Percentiles rank a stretch among this genome's conserved stretches.
phyloP scores from a whole-genome alignment of 2,113 vertebrate genomes.

The Heteronetta atricapilla region DNA sequence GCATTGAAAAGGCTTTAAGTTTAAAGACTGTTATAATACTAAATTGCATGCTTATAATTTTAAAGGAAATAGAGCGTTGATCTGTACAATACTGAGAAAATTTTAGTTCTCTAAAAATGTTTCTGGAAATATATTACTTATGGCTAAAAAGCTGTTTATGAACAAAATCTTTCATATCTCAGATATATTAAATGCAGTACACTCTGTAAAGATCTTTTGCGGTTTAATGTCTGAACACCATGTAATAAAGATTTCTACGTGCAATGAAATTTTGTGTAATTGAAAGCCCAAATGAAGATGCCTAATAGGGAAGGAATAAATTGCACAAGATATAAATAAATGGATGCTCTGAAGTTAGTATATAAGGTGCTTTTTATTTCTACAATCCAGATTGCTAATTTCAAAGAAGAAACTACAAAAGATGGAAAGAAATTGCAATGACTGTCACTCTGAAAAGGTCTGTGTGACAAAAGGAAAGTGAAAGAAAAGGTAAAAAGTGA shows the following conservation, averaged over 20 bases:
- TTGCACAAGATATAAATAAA: conserved; percentile 4
- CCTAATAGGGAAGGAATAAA: background rate
- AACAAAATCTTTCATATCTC: conserved; percentile 2
- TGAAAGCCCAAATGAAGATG: conserved; percentile 2
- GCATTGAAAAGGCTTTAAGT: background rate
- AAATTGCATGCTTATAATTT: background rate
- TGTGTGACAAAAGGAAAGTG: background rate
- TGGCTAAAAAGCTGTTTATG: background rate
- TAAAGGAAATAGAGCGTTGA: background rate
- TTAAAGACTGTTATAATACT: background rate
- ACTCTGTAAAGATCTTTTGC: background rate
- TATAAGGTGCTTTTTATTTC: background rate
- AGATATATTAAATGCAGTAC: background rate
- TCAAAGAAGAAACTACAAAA: background rate
- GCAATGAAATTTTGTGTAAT: conserved; percentile 9
- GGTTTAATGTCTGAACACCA: background rate
- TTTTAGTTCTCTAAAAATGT: background rate
- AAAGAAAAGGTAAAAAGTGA: background rate
- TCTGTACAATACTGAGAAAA: background rate
- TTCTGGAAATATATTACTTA: background rate
- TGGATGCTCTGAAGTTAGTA: background rate
- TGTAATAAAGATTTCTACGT: background rate
- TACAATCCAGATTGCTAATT: background rate
- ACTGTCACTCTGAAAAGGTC: background rate
- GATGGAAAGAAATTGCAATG: background rate